phyloP scores from a whole-genome alignment of 2,797 vertebrate species.

The Steatocranus sp. region DNA sequence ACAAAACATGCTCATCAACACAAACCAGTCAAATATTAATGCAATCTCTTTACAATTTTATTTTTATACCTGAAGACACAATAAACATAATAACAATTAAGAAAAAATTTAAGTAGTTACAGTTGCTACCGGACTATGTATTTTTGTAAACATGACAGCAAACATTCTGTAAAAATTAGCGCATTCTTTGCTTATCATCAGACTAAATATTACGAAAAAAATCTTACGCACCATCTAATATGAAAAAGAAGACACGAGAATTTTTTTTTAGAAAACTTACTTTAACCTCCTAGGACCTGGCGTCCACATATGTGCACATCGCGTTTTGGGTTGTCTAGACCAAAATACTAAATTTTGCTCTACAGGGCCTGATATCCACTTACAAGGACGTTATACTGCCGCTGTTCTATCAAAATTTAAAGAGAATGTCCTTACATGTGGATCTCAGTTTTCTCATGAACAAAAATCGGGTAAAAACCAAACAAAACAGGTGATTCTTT shows the following conservation, averaged over 20 bases:
- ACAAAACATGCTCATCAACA: background rate
- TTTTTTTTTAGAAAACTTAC: background rate
- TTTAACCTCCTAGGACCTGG: background rate
- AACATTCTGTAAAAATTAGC: background rate
- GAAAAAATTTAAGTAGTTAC: background rate
- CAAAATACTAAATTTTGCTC: background rate
- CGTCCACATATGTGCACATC: background rate
- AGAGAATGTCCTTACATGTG: background rate
- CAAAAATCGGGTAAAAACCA: background rate
- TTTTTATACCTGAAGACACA: background rate
- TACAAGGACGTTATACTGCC: background rate
- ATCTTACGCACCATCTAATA: background rate
- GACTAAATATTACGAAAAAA: background rate
- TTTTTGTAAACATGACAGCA: background rate
- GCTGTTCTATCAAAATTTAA: background rate
- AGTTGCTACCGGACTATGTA: background rate
- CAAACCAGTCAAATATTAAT: fast-evolving
- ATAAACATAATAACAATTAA: background rate
- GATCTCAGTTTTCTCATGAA: background rate
- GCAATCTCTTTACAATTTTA: background rate
- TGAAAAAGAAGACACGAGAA: background rate
- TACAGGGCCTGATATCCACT: background rate
- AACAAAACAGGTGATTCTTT: background rate
- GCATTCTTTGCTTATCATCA: background rate
- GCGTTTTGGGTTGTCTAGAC: background rate